Evolutionary conservation across 2,888 invertebrate species (phyloP).

Genomic region (Heliconius ethilla): DNA sequence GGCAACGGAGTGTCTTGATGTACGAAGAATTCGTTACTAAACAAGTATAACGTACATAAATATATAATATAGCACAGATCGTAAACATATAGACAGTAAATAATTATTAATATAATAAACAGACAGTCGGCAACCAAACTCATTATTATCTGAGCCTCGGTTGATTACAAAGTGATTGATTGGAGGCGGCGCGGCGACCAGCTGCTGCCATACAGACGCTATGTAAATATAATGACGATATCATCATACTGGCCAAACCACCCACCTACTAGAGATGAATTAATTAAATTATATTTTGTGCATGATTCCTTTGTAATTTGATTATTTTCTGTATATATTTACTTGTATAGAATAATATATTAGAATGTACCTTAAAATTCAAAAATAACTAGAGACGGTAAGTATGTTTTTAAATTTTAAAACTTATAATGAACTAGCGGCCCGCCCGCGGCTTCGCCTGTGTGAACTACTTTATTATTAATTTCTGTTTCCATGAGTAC

Average conservation of each 20-base stretch:
- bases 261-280: slow-evolving; percentile 14
- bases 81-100: not conserved
- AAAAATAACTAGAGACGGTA: too few species aligned
- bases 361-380: not conserved
- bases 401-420: too few species aligned
- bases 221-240: slow-evolving; percentile 32
- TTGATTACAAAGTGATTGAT: slow-evolving; percentile 46
- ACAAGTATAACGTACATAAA: too few species aligned
- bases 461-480: too few species aligned
- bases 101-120: slow-evolving; percentile 17
- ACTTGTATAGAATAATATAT: not conserved
- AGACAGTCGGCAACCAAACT: slow-evolving; percentile 21
- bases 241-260: slow-evolving; percentile 24
- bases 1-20: too few species aligned
- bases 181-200: slow-evolving; percentile 36
- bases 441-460: too few species aligned
- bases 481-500: too few species aligned
- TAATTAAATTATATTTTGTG: not conserved
- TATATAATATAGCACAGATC: not conserved
- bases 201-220: slow-evolving; percentile 46
- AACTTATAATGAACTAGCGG: too few species aligned
- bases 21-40: too few species aligned
- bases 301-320: not conserved
- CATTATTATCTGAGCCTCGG: slow-evolving; percentile 40
- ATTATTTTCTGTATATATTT: not conserved